Evolutionary conservation across 2,113 vertebrate species (phyloP), one percentile per base, ranked within the genome.

Genomic region (Lophochroa leadbeateri): DNA sequence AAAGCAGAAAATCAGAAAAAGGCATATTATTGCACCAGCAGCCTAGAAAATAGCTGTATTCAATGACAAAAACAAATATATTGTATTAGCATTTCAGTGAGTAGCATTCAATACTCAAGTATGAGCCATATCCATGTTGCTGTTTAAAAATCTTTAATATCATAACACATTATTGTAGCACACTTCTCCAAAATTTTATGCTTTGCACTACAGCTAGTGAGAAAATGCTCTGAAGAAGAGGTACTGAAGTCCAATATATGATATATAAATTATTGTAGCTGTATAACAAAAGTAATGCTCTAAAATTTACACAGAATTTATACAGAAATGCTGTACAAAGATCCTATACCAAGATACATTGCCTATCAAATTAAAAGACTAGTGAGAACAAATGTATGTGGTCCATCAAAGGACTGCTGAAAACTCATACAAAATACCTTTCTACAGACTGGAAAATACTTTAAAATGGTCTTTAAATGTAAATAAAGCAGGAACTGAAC

Each of bases 71-170:
- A 57, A 39, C 8, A 65, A 33, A 33, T 7, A 1, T 14, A 28
- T 13, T 58, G 18, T 65, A 55, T 47, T 57, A 78, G 2, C 15
- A 47, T 74, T 90, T 82, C 27, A 25, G 4, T 74, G 33, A 78
- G n/a, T 43, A 84, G 19, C 7, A 50, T 25, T 0, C 0, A 46
- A 68, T 58, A 70, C 4, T 11, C 21, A 17, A 58, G 2, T 52
- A 52, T 1, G 0, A 90, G 13, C 17, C 23, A 21, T 20, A 75
- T 4, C 29, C 33, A 65, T 13, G 18, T 27, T 67, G 46, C 41
- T 25, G 5, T 44, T 76, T 63, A 33, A 90, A 74, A 77, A 29
- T 1, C 5, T 27, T 44, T 72, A 37, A 23, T 52, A 21, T 17
- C 2, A 25, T 28, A 87, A 69, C 76, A 69, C 8, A 24, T 47